Conservation (phyloP, 1,140 invertebrate genomes). For the Choristoneura fumiferana region DNA sequence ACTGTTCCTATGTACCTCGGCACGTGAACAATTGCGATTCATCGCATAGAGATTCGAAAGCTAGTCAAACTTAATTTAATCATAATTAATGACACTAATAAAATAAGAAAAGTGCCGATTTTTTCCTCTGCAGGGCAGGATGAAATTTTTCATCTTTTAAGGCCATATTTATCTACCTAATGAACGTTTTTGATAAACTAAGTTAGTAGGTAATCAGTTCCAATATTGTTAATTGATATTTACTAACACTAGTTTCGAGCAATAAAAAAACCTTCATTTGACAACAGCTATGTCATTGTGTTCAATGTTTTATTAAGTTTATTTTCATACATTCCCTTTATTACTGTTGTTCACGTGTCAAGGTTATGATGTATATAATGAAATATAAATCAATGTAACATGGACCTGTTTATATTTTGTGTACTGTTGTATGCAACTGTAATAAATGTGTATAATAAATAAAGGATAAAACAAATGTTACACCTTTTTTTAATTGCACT, state of each 20-base stretch:
- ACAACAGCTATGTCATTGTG: too few species aligned
- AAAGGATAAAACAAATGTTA: neutral
- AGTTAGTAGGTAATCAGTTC: too few species aligned
- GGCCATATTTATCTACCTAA: too few species aligned
- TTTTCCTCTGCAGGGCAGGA: too few species aligned
- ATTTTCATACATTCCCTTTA: constrained; percentile 62
- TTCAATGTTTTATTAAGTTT: constrained; percentile 16
- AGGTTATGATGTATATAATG: constrained; percentile 57
- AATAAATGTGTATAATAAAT: constrained; percentile 67
- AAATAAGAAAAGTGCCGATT: too few species aligned
- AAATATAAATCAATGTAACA: constrained; percentile 44
- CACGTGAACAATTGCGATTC: constrained; percentile 26
- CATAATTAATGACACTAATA: neutral
- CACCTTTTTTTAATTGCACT: too few species aligned
- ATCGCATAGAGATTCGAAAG: constrained; percentile 12
- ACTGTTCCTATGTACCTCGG: neutral
- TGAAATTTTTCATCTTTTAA: too few species aligned
- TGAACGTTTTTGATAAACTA: too few species aligned
- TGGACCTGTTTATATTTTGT: constrained; percentile 65
- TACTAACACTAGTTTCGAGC: too few species aligned
- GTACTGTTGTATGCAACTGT: constrained; percentile 66
- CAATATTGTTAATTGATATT: too few species aligned
- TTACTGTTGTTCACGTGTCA: constrained; percentile 48
- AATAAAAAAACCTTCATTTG: neutral
- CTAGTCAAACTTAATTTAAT: constrained; percentile 22